Base-by-base conservation (phyloP, 35 echinoderm and acorn worm species). In the Lytechinus variegatus region DNA sequence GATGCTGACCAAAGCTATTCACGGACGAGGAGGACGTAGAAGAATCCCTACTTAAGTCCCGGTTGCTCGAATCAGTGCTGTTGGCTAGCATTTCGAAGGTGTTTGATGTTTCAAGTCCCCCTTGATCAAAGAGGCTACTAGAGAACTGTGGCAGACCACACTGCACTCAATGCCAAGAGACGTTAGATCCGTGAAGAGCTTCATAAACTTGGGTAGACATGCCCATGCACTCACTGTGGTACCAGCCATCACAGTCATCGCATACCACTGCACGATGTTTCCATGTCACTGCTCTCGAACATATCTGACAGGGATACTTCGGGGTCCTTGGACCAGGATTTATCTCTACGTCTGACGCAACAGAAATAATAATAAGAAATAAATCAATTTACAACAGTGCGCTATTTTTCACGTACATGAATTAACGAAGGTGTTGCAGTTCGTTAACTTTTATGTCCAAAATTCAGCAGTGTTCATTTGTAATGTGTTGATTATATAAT, bases 141-240 rank as follows among this genome's bases (percentile, higher is more conserved):
- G 95, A 93, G 66, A 94, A 97, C 60, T 95, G 95, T 93, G 94
- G 96, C 61, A 94, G 24, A 27, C 89, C 89, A 56, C 89, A 97
- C 53, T 95, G 44, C 2, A 89, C 94, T 89, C 95, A 97, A 21
- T 92, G 33, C 95, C 94, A 95, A 24, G 94, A 86, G 54, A 95
- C 96, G 51, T 72, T 87, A 16, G 95, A 27, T 19, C 89, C 28
- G n/a, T 92, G 51, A 9, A 95, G 94, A 16, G 57, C 19, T 3
- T 86, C 95, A 28, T 94, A 97, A 10, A 91, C 92, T 61, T 61
- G 58, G 9, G 94, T 97, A 19, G 87, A 87, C 96, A 97, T 97
- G 27, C 87, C 94, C 94, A 97, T 97, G 86, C 96, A 97, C 10
- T 95, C 52, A 28, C 55, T 55, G 87, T 97, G 94, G 79, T 72